These are phyloP conservation scores for Eulemur coronatus DNA, from an alignment of 2,797 vertebrate genomes.

Conservation along the genomic window DNA sequence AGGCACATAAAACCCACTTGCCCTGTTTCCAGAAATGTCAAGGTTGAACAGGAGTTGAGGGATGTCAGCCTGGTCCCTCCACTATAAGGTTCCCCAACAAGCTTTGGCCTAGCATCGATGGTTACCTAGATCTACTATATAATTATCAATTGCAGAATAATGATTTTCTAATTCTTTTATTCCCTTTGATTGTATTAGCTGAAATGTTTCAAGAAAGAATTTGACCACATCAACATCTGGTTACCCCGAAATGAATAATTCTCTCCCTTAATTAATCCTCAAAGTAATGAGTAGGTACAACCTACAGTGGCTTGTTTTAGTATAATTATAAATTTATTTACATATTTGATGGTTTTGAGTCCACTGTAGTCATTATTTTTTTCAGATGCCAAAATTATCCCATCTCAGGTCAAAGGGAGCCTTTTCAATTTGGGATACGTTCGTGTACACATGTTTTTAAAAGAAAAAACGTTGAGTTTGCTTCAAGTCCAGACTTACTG, in stretches of 20 bases:
- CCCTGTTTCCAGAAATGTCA: background rate
- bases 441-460: background rate
- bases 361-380: background rate
- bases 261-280: background rate
- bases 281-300: background rate
- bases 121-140: background rate
- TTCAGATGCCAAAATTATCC: background rate
- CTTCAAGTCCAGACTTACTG: background rate
- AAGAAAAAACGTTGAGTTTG: background rate
- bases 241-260: background rate
- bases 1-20: background rate
- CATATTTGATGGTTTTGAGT: background rate
- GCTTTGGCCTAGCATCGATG: background rate
- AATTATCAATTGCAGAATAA: background rate
- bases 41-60: background rate
- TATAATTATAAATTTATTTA: background rate
- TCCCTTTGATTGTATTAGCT: background rate
- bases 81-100: background rate
- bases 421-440: background rate
- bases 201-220: conserved; percentile 1
- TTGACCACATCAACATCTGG: background rate
- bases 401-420: background rate
- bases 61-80: background rate
- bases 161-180: background rate
- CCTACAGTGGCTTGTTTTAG: background rate